phyloP scores from a whole-genome alignment of 1,140 invertebrate species.

The Diprion similis region DNA sequence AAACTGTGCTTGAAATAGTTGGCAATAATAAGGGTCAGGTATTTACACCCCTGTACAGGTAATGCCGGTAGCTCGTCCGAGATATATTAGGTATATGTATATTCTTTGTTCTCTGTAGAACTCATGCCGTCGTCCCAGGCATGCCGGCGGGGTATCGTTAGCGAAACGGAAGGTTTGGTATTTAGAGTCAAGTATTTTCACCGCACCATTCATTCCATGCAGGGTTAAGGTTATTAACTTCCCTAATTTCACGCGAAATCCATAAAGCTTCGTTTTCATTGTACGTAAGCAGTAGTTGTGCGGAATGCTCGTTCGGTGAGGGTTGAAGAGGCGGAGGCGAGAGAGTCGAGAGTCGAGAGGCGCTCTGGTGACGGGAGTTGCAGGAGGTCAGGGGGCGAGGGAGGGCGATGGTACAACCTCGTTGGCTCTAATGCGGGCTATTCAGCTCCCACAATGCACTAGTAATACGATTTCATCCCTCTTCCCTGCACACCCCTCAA shows the following conservation, averaged over 20 bases:
- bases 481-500: slow-evolving; percentile 13
- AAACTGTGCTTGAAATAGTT: no score
- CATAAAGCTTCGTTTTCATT: slow-evolving; percentile 34
- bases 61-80: no score
- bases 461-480: slow-evolving; percentile 56
- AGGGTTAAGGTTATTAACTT: slow-evolving; percentile 14
- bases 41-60: no score
- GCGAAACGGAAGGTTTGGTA: neutral
- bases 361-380: slow-evolving; percentile 14
- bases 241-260: slow-evolving; percentile 41
- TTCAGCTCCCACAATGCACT: slow-evolving; percentile 58
- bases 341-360: neutral
- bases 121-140: no score
- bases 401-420: slow-evolving; percentile 45
- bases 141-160: no score
- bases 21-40: no score
- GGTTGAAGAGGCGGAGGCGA: no score
- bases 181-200: slow-evolving; percentile 16
- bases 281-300: slow-evolving; percentile 43
- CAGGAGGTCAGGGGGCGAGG: slow-evolving; percentile 18
- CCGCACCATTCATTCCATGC: neutral
- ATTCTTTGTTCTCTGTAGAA: no score
- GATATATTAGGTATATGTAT: no score
- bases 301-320: neutral
- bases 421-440: slow-evolving; percentile 58